Evolutionary conservation across 2,888 invertebrate species (phyloP).

Genomic region (Idaea straminata): DNA sequence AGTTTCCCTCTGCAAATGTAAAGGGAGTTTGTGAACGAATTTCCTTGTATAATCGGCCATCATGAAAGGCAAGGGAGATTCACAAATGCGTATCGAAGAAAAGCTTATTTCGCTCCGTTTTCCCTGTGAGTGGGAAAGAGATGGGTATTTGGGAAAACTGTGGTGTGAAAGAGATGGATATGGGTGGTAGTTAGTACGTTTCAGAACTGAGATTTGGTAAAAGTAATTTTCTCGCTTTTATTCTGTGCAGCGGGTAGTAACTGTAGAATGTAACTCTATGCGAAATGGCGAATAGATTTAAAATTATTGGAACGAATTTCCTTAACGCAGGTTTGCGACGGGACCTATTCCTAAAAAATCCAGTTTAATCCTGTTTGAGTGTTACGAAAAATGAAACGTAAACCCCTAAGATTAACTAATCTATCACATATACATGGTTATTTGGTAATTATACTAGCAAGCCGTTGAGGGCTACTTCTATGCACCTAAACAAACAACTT

Average conservation of each 20-base stretch:
- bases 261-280: conserved; percentile 53
- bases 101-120: conserved; percentile 66
- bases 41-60: conserved; percentile 80
- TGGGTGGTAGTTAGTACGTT: conserved; percentile 57
- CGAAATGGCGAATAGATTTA: conserved; percentile 11
- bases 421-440: too few species aligned
- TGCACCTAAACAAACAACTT: too few species aligned
- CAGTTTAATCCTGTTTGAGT: too few species aligned
- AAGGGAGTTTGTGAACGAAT: conserved; percentile 64
- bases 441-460: too few species aligned
- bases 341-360: background rate
- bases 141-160: conserved; percentile 29
- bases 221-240: conserved; percentile 78
- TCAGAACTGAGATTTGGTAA: conserved; percentile 39
- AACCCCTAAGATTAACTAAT: too few species aligned
- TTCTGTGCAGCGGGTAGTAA: conserved; percentile 54
- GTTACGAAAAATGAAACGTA: too few species aligned
- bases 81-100: conserved; percentile 57
- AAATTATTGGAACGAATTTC: background rate
- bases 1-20: conserved; percentile 48
- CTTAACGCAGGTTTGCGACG: background rate
- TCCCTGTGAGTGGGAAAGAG: conserved; percentile 43
- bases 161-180: conserved; percentile 45
- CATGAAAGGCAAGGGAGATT: conserved; percentile 75
- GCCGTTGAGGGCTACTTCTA: too few species aligned